phyloP scores from a whole-genome alignment of 1,140 invertebrate species.

The Macrosteles quadrilineatus region DNA sequence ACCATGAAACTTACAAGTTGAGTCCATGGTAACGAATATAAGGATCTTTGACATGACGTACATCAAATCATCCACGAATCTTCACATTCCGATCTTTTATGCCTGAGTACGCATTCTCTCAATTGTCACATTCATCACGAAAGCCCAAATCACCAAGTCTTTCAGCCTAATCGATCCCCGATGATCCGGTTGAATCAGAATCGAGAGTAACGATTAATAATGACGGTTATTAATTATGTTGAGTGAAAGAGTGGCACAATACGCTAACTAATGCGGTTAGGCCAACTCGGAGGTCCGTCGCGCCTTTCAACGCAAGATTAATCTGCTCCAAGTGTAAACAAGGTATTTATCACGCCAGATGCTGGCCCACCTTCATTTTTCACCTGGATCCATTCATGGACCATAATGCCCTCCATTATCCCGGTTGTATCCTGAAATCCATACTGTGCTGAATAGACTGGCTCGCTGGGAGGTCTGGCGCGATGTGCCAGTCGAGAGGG shows the following conservation, averaged over 20 bases:
- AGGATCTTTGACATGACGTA: too few species aligned
- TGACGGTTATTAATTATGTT: not conserved
- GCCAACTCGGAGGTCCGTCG: not conserved
- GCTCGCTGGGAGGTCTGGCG: not conserved
- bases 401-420: not conserved
- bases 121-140: too few species aligned
- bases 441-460: constrained; percentile 7
- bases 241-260: not conserved
- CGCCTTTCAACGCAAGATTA: constrained; percentile 14
- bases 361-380: not conserved
- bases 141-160: too few species aligned
- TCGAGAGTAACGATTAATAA: constrained; percentile 16
- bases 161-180: too few species aligned
- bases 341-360: constrained; percentile 7
- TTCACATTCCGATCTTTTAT: too few species aligned
- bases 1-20: too few species aligned
- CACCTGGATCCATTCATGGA: not conserved
- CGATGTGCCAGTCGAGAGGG: too few species aligned
- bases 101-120: too few species aligned
- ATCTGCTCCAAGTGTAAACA: not conserved
- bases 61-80: too few species aligned
- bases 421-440: constrained; percentile 6
- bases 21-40: too few species aligned
- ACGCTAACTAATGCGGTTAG: not conserved
- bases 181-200: not conserved